phyloP scores from a whole-genome alignment of 2,888 invertebrate species.

The Trissolcus japonicus region DNA sequence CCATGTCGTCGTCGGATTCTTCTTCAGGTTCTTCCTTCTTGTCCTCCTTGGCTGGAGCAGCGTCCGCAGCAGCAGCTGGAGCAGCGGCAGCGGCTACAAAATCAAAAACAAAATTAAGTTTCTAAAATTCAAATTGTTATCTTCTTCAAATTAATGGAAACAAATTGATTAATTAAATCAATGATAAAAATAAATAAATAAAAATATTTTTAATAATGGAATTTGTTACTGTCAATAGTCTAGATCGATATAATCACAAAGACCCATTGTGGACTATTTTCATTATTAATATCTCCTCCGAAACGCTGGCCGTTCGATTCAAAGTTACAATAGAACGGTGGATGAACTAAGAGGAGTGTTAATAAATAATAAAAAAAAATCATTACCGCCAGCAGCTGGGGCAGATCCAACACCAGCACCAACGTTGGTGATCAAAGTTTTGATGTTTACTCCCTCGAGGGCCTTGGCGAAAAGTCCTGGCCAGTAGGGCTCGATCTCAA shows the following conservation, averaged over 20 bases:
- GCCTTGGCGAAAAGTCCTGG: constrained; percentile 98
- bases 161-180: not conserved
- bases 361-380: not conserved
- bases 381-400: constrained; percentile 81
- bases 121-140: not conserved
- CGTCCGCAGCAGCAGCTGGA: constrained; percentile 81
- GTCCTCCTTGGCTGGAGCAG: constrained; percentile 83
- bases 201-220: too few relatives aligned
- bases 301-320: constrained; percentile 67
- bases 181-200: not conserved
- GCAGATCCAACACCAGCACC: constrained; percentile 94
- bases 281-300: constrained; percentile 68
- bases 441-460: constrained; percentile 94
- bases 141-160: not conserved
- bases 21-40: constrained; percentile 88
- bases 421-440: constrained; percentile 94
- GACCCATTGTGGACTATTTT: constrained; percentile 42
- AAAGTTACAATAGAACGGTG: constrained; percentile 64
- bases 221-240: constrained; percentile 28
- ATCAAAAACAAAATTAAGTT: constrained; percentile 6
- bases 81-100: constrained; percentile 72
- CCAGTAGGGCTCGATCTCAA: constrained; percentile 99
- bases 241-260: constrained; percentile 12
- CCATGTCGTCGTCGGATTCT: constrained; percentile 95
- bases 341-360: constrained; percentile 69